Evolutionary conservation across 2,888 invertebrate genomes (phyloP), one percentile per base, ranked within the genome.

Genomic region (Chloromyia formosa): DNA sequence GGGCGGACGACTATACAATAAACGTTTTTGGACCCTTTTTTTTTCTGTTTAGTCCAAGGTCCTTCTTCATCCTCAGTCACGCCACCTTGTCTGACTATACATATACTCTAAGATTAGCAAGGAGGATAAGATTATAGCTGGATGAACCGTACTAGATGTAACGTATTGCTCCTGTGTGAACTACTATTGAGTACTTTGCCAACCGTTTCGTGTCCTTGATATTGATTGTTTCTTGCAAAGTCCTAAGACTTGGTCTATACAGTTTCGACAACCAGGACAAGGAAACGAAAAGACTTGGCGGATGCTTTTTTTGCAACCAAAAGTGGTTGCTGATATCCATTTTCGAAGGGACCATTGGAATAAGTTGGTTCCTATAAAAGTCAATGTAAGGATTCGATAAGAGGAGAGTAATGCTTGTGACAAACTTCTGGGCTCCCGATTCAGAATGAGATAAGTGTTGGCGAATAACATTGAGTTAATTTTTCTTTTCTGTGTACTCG

Each of bases 381-480:
- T 69, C 68, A 18, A 54, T 23, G 23, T 23, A 69, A 54, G 23
- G 16, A 69, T 53, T 14, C 27, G 68, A 69, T 69, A 69, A 69
- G 68, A n/a, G 9, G 20, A 12, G 16, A 53, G 20, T 66, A 49
- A 66, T 66, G 53, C 23, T 66, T 49, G 12, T 10, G 49, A 49
- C 49, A 49, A 49, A 49, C 5, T 49, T 49, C 10, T 49, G 49
- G 49, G 49, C 3, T 49, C 10, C 16, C 2, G 2, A 49, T 35
- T 35, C 27, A 7, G 27, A 35, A 7, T 35, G 27, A 7, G 27
- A 35, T 35, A 35, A 35, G 27, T 2, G 27, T 35, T 35, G 27
- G 27, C 27, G 27, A 4, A n/a, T n/a, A n/a, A n/a, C n/a, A n/a
- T n/a, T n/a, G n/a, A n/a, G n/a, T n/a, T n/a, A n/a, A n/a, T n/a